Conservation (phyloP, 2,797 vertebrate species). For the Bufotes viridis region DNA sequence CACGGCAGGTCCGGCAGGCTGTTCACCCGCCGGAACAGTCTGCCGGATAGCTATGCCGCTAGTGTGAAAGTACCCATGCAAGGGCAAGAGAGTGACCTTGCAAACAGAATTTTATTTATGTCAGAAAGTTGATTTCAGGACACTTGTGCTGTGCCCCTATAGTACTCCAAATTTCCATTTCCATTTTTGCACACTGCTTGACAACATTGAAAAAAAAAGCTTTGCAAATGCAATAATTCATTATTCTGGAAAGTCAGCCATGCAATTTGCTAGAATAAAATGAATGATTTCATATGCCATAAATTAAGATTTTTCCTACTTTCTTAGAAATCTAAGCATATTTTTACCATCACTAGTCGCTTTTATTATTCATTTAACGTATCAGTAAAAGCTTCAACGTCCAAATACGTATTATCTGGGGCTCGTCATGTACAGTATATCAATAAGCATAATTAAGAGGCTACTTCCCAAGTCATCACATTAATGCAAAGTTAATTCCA, state of each 20-base stretch:
- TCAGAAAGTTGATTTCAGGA: not conserved
- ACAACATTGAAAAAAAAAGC: not conserved
- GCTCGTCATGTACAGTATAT: conserved; percentile 30
- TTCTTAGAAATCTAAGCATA: conserved; percentile 14
- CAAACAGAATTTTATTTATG: not conserved
- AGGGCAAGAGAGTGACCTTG: not conserved
- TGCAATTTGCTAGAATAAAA: conserved; percentile 24
- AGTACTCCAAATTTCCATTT: not conserved
- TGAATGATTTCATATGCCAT: conserved; percentile 25
- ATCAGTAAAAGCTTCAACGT: conserved; percentile 15
- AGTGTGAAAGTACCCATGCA: too few relatives aligned
- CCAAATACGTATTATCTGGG: conserved; percentile 39
- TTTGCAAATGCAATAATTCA: conserved; percentile 4
- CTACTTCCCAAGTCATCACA: conserved; percentile 36
- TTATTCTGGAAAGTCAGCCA: conserved; percentile 26
- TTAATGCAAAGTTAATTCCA: conserved; percentile 21
- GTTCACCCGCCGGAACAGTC: too few relatives aligned
- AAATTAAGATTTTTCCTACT: conserved; percentile 18
- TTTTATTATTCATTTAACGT: conserved; percentile 38
- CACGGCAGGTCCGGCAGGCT: too few relatives aligned
- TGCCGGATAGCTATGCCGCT: too few relatives aligned
- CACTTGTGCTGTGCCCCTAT: not conserved
- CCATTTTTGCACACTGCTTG: not conserved
- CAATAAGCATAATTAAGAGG: conserved; percentile 53
- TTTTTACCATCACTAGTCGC: conserved; percentile 26